Evolutionary conservation across 1,140 invertebrate species (phyloP).

Genomic region (Drosophila nebulosa): DNA sequence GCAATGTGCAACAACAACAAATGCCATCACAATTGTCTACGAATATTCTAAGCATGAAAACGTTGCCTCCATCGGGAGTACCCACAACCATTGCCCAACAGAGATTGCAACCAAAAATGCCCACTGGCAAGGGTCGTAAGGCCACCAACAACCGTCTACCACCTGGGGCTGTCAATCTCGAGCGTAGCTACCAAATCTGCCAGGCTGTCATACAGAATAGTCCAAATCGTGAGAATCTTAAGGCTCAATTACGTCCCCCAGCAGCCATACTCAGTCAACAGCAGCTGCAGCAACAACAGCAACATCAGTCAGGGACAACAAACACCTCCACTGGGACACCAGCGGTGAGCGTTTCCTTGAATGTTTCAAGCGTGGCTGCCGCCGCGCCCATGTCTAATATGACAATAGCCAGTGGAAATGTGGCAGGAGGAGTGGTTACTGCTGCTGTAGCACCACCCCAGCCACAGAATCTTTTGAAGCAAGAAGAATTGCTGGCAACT

Average conservation of each 20-base stretch:
- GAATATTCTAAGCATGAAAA: conserved; percentile 70
- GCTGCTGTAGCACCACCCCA: conserved; percentile 40
- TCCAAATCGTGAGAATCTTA: conserved; percentile 92
- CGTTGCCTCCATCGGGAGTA: conserved; percentile 80
- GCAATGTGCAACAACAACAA: conserved; percentile 25
- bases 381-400: conserved; percentile 54
- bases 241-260: conserved; percentile 91
- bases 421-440: conserved; percentile 10
- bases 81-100: conserved; percentile 80
- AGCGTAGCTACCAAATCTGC: conserved; percentile 97
- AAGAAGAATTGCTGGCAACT: conserved; percentile 52
- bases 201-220: conserved; percentile 96
- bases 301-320: conserved; percentile 30
- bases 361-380: conserved; percentile 59
- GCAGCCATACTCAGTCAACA: conserved; percentile 84
- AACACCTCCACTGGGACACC: neutral
- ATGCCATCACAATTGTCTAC: conserved; percentile 21
- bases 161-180: conserved; percentile 93
- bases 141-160: conserved; percentile 86
- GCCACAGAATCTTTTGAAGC: conserved; percentile 54
- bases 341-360: conserved; percentile 34
- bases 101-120: conserved; percentile 71
- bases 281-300: conserved; percentile 72
- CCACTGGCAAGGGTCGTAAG: conserved; percentile 81
- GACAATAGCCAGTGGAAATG: conserved; percentile 36